Evolutionary conservation across 2,797 vertebrate genomes (phyloP).

Genomic region (Chelonia mydas): DNA sequence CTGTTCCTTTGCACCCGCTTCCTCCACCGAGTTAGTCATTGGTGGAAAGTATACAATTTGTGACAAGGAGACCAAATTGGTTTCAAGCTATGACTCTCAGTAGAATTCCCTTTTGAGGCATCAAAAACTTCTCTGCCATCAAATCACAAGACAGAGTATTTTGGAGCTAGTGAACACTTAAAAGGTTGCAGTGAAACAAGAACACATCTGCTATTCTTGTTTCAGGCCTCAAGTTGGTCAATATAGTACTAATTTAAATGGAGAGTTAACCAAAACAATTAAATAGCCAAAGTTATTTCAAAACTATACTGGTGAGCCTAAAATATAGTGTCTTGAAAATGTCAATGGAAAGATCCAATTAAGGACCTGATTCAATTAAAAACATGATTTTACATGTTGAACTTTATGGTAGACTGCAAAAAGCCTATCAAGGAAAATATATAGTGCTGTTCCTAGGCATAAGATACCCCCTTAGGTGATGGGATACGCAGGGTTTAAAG

Average conservation of each 20-base stretch:
- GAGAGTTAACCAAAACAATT: background rate
- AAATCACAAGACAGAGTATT: background rate
- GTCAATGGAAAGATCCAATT: rapidly evolving
- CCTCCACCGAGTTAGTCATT: background rate
- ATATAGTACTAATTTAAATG: background rate
- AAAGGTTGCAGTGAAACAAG: slow-evolving; percentile 17
- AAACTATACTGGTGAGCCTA: background rate
- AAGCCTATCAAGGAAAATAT: background rate
- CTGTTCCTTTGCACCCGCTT: background rate
- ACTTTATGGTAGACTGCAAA: background rate
- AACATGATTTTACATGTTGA: rapidly evolving
- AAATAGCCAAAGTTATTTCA: background rate
- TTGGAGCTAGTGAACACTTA: slow-evolving; percentile 13
- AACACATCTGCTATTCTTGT: slow-evolving; percentile 33
- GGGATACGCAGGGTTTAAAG: background rate
- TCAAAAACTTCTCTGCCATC: slow-evolving; percentile 13
- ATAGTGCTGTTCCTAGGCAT: background rate
- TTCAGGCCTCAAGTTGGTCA: slow-evolving; percentile 17
- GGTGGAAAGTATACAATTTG: background rate
- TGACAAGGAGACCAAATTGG: background rate
- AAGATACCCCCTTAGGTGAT: background rate
- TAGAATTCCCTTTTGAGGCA: background rate
- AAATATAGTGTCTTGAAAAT: background rate
- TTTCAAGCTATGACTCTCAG: background rate
- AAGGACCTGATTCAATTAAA: background rate